Evolutionary conservation across 2,888 invertebrate species (phyloP), one percentile per base, ranked within the genome.

Genomic region (Drosophila melanocephala): DNA sequence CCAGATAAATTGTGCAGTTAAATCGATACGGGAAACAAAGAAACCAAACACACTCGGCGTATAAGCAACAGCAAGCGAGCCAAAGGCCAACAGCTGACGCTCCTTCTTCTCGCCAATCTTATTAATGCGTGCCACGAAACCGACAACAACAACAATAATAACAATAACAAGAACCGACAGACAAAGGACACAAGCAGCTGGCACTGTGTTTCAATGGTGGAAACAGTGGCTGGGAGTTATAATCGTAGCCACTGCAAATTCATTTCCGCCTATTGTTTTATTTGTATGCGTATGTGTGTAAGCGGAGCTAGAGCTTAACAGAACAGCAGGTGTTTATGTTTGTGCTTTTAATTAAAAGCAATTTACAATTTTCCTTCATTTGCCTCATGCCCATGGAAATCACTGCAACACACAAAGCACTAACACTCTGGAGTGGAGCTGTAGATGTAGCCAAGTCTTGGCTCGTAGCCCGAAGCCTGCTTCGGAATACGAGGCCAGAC

Each of bases 261-360:
- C 87, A 88, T 87, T 88, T 87, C 88, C 87, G 84, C 67, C 69
- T 70, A 65, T 74, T 78, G 72, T 56, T 74, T 77, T 78, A 78
- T 83, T 79, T 71, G 69, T 66, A 30, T 69, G 77, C 65, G 70
- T 62, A 57, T 55, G 26, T 58, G 57, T 72, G 57, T 47, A 26
- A 39, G 52, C 35, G 42, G 22, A 9, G 51, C 55, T 28, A 55
- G 42, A 42, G 42, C 55, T 61, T 61, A 71, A 58, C 61, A 56
- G 75, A 78, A 87, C 87, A 88, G 87, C 87, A 88, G 87, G 87
- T 88, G 87, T 85, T 89, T 88, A 84, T 89, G 89, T 86, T 87
- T 88, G 87, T 87, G 89, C 88, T 91, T 92, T 91, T 91, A 91
- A 91, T 91, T 91, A 91, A 91, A 91, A 92, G 87, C 84, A 83